A percentile compares a stretch with the other conserved stretches of the same genome.
phyloP scores from a whole-genome alignment of 2,113 vertebrate genomes.

The Leuciscus idus region DNA sequence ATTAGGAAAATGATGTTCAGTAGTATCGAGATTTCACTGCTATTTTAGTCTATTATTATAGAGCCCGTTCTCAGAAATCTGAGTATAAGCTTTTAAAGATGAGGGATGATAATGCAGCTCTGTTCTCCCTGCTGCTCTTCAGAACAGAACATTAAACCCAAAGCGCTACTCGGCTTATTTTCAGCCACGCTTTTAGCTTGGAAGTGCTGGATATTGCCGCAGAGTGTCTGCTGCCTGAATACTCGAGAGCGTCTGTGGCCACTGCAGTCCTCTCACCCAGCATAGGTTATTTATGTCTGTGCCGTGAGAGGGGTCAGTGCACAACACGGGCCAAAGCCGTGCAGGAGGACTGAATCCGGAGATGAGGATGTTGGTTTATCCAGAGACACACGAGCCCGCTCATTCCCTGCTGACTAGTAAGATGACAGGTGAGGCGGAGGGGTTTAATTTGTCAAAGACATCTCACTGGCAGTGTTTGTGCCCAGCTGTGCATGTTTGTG shows the following conservation, averaged over 20 bases:
- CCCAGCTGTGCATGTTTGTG: slow-evolving; percentile 18
- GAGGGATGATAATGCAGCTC: slow-evolving; percentile 48
- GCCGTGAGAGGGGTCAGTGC: slow-evolving; percentile 57
- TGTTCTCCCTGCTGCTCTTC: slow-evolving; percentile 39
- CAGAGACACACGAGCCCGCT: slow-evolving; percentile 10
- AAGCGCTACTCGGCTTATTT: slow-evolving; percentile 51
- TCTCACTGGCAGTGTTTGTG: slow-evolving; percentile 31
- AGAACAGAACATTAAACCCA: slow-evolving; percentile 33
- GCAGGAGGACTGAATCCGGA: slow-evolving; percentile 32
- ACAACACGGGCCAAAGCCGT: slow-evolving; percentile 37
- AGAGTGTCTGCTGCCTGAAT: slow-evolving; percentile 64
- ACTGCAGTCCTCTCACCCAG: slow-evolving; percentile 54
- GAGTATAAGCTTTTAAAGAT: slow-evolving; percentile 36
- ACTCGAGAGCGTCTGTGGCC: slow-evolving; percentile 64
- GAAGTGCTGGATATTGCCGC: slow-evolving; percentile 63
- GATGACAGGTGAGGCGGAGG: neutral
- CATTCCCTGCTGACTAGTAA: slow-evolving; percentile 17
- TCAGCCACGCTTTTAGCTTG: slow-evolving; percentile 59
- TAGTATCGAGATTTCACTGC: neutral
- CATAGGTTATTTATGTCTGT: slow-evolving; percentile 72
- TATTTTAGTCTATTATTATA: slow-evolving; percentile 36
- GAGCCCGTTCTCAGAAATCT: slow-evolving; percentile 66
- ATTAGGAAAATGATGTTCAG: neutral
- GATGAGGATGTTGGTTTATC: slow-evolving; percentile 44
- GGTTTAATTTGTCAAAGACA: slow-evolving; percentile 56